phyloP scores from a whole-genome alignment of 2,888 invertebrate genomes.

The Itoplectis maculator region DNA sequence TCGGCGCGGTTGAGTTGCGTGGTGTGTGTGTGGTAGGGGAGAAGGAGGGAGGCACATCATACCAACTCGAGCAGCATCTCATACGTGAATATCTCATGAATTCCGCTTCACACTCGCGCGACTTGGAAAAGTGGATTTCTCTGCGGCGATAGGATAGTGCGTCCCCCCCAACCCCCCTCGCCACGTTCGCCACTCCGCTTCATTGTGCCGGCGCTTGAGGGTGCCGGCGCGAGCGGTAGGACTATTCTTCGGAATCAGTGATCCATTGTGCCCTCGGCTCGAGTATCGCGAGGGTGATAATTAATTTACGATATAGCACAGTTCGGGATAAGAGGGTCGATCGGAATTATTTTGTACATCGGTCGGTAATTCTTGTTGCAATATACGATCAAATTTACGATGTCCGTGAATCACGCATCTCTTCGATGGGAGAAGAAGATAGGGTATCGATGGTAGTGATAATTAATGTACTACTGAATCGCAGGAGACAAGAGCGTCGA shows the following conservation, averaged over 20 bases:
- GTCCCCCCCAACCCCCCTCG: constrained; percentile 19
- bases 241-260: background rate
- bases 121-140: constrained; percentile 60
- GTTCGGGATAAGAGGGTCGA: background rate
- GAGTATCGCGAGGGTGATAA: background rate
- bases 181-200: background rate
- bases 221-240: background rate
- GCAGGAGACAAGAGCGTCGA: background rate
- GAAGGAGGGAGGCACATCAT: constrained; percentile 44
- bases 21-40: too few relatives aligned
- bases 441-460: background rate
- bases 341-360: background rate
- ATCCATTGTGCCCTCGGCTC: background rate
- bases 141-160: constrained; percentile 32
- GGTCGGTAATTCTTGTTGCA: background rate
- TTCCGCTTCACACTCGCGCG: constrained; percentile 54
- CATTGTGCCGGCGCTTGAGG: constrained; percentile 20
- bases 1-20: background rate
- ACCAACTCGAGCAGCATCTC: constrained; percentile 42
- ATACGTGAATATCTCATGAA: constrained; percentile 67
- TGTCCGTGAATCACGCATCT: too few relatives aligned
- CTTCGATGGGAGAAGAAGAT: too few relatives aligned
- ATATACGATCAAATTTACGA: too few relatives aligned
- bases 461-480: background rate
- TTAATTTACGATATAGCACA: background rate